A percentile compares a stretch with the other conserved stretches of the same genome.
Conservation (phyloP, 2,797 vertebrate species). For the Oreonectes daqikongensis region DNA sequence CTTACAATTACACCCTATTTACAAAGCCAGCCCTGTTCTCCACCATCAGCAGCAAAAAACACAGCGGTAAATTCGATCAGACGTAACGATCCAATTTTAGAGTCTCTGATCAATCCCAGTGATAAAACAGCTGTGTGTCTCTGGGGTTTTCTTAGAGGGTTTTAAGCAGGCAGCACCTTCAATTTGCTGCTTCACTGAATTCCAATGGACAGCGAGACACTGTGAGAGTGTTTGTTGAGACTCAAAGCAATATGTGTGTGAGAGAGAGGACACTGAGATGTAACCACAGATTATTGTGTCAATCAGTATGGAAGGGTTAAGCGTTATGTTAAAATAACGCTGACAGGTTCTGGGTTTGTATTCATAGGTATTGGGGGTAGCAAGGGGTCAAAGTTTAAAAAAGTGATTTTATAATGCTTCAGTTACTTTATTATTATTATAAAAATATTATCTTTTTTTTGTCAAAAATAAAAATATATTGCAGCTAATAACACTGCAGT, state of each 20-base stretch:
- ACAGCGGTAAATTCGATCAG: slow-evolving; percentile 41
- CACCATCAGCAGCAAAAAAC: slow-evolving; percentile 5
- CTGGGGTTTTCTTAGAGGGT: slow-evolving; percentile 61
- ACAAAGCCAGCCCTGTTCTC: slow-evolving; percentile 38
- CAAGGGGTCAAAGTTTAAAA: not conserved
- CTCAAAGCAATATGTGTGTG: slow-evolving; percentile 68
- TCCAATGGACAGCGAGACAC: slow-evolving; percentile 73
- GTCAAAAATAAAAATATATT: not conserved
- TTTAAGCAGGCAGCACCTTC: slow-evolving; percentile 57
- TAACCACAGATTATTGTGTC: slow-evolving; percentile 36
- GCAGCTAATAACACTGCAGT: not conserved
- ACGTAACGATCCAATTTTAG: slow-evolving; percentile 53
- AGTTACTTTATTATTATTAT: not conserved
- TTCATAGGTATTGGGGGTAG: slow-evolving; percentile 7
- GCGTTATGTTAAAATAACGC: slow-evolving; percentile 44
- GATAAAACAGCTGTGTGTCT: slow-evolving; percentile 45
- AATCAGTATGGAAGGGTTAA: slow-evolving; percentile 41
- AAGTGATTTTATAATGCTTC: not conserved
- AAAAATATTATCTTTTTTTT: not conserved
- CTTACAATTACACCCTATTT: slow-evolving; percentile 57
- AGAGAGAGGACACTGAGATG: slow-evolving; percentile 50
- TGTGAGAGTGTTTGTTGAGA: slow-evolving; percentile 70
- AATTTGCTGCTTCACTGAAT: slow-evolving; percentile 75
- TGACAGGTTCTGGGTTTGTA: slow-evolving; percentile 2
- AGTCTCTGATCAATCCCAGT: slow-evolving; percentile 59